Base-by-base conservation (phyloP, 2,113 vertebrate genomes). In the Sitta europaea region DNA sequence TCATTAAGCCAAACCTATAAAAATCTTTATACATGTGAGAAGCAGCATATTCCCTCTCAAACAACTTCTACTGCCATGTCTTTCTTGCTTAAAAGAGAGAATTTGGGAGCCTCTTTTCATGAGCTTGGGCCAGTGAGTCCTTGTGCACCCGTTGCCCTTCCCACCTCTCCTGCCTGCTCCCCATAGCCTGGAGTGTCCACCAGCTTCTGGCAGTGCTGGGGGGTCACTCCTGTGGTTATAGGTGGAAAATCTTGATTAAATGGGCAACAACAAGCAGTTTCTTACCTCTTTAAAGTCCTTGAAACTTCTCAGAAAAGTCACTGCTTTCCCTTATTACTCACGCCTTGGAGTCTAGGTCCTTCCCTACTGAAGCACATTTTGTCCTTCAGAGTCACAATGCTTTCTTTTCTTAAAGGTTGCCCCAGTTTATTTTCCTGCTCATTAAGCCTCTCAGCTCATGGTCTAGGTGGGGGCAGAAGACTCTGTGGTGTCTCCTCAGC, bases 271-370 rank as follows among this genome's bases (percentile, higher is more conserved):
- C 8, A 88, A 33, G 40, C 40, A 2, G 66, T 91, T 29, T n/a
- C 33, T n/a, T 96, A 55, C 18, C 92, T 95, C 40, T 71, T 97
- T 22, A 63, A 97, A 92, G 94, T 94, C 10, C 54, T 42, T 68
- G 29, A 16, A 68, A 35, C 3, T 40, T 48, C 47, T 78, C 65
- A 57, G 29, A 21, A 83, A 72, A 86, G 16, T 14, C 42, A 58
- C 5, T 21, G 25, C 14, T 71, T 70, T 36, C 45, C 35, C 11
- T 8, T 1, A 0, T 45, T 48, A 63, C 28, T 36, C 1, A 0
- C 0, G 0, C 17, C 8, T 28, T 14, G 4, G 7, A 11, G 25
- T 12, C 23, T 3, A 35, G n/a, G 15, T 79, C 53, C 20, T 76
- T 76, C 54, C 45, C 0, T 0, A 3, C 5, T 25, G n/a, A 78